Percentiles rank a stretch among this genome's conserved stretches.
These are phyloP conservation scores for Tylochromis polylepis DNA, from an alignment of 2,113 vertebrate genomes.

Conservation along the genomic window DNA sequence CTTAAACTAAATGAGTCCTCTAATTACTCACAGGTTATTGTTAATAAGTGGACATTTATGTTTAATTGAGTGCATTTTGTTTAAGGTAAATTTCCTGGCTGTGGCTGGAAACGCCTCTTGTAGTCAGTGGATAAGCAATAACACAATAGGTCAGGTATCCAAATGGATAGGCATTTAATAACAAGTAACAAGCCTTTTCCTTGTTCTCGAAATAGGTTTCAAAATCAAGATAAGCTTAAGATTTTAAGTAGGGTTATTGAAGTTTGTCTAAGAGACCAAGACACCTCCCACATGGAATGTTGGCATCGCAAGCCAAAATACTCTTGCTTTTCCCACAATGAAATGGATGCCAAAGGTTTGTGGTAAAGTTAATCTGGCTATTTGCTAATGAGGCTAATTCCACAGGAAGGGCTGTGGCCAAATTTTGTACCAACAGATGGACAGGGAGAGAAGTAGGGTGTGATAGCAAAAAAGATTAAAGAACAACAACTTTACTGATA, in stretches of 20 bases:
- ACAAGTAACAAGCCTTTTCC: not conserved
- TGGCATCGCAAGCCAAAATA: not conserved
- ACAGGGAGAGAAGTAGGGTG: not conserved
- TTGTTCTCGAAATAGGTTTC: not conserved
- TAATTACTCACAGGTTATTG: not conserved
- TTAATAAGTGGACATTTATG: not conserved
- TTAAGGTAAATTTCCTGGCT: not conserved
- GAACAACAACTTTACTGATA: not conserved
- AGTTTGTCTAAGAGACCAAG: not conserved
- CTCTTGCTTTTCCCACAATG: not conserved
- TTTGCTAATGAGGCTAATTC: constrained; percentile 17
- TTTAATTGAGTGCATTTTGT: not conserved
- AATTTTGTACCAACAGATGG: not conserved
- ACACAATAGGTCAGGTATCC: not conserved
- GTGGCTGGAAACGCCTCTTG: not conserved
- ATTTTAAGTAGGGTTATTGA: not conserved
- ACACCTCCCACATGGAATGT: not conserved
- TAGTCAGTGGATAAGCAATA: not conserved
- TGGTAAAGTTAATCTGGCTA: constrained; percentile 2
- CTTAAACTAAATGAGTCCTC: constrained; percentile 6
- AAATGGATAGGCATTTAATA: not conserved
- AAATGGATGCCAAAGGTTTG: constrained; percentile 7
- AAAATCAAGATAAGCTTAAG: not conserved
- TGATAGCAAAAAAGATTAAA: not conserved
- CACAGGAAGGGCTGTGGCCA: not conserved